phyloP scores from a whole-genome alignment of 35 echinoderm and acorn worm genomes.

The Heliocidaris erythrogramma region DNA sequence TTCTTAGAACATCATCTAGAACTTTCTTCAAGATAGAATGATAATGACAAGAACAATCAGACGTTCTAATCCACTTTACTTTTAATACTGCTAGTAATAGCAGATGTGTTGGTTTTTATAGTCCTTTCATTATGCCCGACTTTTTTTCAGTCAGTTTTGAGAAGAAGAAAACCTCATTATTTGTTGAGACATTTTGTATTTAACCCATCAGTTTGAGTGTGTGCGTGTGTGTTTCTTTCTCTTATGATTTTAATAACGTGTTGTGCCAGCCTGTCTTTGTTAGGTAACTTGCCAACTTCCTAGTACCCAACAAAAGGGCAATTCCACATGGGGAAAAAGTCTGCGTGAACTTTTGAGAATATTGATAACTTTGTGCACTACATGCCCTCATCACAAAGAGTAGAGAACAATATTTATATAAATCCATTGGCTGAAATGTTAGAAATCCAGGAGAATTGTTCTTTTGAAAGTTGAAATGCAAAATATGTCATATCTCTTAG shows the following conservation, averaged over 20 bases:
- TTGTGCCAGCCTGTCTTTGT: conserved; percentile 48
- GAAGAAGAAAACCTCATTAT: background rate
- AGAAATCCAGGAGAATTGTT: too few species aligned
- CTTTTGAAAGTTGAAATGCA: too few species aligned
- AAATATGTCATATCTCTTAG: too few species aligned
- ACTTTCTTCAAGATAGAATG: background rate
- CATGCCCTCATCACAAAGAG: background rate
- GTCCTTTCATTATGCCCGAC: background rate
- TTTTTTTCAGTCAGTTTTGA: background rate
- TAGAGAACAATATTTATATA: too few species aligned
- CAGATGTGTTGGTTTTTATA: background rate
- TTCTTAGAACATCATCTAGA: background rate
- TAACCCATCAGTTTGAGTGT: background rate
- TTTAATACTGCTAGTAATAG: background rate
- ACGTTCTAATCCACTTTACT: background rate
- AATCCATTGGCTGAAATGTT: too few species aligned
- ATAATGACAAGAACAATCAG: background rate
- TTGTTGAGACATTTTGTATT: background rate
- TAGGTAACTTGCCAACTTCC: conserved; percentile 38
- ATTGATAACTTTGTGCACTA: background rate
- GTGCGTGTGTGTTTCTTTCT: conserved; percentile 31
- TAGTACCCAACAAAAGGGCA: background rate
- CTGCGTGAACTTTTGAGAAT: background rate
- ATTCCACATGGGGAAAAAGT: background rate
- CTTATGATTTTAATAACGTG: conserved; percentile 30